Base-by-base conservation (phyloP, 2,888 invertebrate species). In the Halictus ligatus region DNA sequence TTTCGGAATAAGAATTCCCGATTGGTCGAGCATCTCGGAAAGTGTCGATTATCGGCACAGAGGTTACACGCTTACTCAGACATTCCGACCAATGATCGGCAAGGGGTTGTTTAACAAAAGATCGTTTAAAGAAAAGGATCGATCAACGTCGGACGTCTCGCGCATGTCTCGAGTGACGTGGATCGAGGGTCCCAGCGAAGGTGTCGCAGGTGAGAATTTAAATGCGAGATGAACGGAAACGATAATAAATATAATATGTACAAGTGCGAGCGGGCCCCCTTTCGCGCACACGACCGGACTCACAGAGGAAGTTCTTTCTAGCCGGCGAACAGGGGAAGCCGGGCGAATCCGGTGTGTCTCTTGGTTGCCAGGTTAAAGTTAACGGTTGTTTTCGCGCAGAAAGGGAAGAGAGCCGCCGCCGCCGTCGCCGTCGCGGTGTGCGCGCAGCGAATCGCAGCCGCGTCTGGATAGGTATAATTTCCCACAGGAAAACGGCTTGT, bases 281-380 rank as follows among this genome's bases (percentile, higher is more conserved):
- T 54, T 74, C 21, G 76, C 48, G 54, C 71, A 71, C 29, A 64
- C 77, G 60, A 76, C 60, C 74, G 80, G 48, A 76, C n/a, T 85
- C 86, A 67, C 84, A 75, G 60, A 77, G 80, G 78, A 87, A 85
- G 78, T 48, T 90, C 75, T 77, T 88, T 80, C 77, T 73, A 81
- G 50, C 54, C 64, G 58, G 29, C 64, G 80, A 86, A 84, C 80
- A 76, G 78, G 75, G 78, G 50, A 81, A 64, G 15, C 74, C 40
- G 79, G 35, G 64, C 25, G 25, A 64, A 29, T 58, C 74, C 81
- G 75, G 75, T 76, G 75, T 76, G 72, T 60, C 85, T 81, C 87
- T 80, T 89, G 90, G 94, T 94, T 93, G 94, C 94, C 92, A 94
- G 89, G 94, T 93, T 90, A 91, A 91, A 92, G 90, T 89, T 94